Base-by-base conservation (phyloP, 2,113 vertebrate genomes). In the Brevimyrus niger region DNA sequence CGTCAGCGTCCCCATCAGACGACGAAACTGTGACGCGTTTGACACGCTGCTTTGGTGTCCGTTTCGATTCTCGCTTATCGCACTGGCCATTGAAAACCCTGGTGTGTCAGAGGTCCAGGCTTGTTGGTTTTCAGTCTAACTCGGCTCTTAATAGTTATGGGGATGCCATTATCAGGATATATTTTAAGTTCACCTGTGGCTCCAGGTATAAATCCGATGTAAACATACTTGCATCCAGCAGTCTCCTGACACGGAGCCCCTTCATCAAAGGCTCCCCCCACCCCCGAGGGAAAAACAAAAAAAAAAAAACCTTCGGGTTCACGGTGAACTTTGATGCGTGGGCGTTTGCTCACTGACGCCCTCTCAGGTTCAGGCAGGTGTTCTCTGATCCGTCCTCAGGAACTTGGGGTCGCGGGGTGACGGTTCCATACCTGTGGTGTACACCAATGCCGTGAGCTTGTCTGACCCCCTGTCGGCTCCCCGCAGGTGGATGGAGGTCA, bases 401-500 rank as follows among this genome's bases (percentile, higher is more conserved):
- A 61, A 55, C 27, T 31, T 69, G n/a, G 61, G 61, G 61, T 69
- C 27, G 3, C 27, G n/a, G 27, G 9, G 27, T 69, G 61, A 31
- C 27, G 10, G 61, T 31, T 48, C 35, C 21, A 19, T 61, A 13
- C 80, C 47, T 48, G 3, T 47, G 19, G n/a, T 13, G 27, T 53
- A 42, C 47, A 42, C 51, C 55, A 21, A 19, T 23, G 5, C 23
- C 35, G 2, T 13, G 31, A 47, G n/a, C 8, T 7, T 42, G 76
- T 94, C 94, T 95, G 92, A 94, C 92, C 90, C 47, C 86, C 53
- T 84, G 21, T 65, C 58, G 65, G 27, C 51, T 19, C n/a, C 35
- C 0, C 0, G 0, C 89, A 97, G 97, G 91, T 97, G 97, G 97
- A 97, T 97, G 96, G 97, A 97, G 91, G 97, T 97, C 88, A 97